These are phyloP conservation scores for Xestia c-nigrum DNA, from an alignment of 2,888 invertebrate species.

Conservation along the genomic window DNA sequence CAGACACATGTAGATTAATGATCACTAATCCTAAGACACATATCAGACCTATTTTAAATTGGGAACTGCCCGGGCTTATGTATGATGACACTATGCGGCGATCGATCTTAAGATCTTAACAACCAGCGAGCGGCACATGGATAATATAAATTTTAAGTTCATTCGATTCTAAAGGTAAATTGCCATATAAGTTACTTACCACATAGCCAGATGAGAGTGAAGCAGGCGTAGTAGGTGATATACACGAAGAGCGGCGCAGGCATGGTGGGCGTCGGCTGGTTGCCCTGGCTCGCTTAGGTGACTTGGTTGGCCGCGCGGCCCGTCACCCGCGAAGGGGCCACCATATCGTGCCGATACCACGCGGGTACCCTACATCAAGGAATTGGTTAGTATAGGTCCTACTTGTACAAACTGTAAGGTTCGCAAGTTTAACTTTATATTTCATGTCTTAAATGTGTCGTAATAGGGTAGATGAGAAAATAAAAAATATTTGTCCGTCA, in stretches of 20 bases:
- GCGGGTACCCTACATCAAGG: conserved; percentile 30
- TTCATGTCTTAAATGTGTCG: background rate
- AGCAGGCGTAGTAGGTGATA: conserved; percentile 65
- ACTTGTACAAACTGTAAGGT: background rate
- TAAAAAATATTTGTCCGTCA: too few relatives aligned
- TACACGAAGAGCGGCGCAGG: conserved; percentile 75
- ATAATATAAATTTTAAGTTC: background rate
- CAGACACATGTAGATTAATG: background rate
- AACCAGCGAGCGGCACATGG: background rate
- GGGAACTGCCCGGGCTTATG: background rate
- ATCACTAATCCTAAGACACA: too few relatives aligned
- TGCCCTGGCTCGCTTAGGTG: conserved; percentile 74
- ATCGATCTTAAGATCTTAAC: background rate
- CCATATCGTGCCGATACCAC: conserved; percentile 71
- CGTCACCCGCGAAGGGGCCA: conserved; percentile 70
- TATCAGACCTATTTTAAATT: background rate
- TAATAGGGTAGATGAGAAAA: background rate
- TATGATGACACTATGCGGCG: too few relatives aligned
- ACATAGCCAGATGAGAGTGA: conserved; percentile 77
- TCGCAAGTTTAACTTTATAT: background rate
- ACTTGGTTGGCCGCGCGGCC: conserved; percentile 76
- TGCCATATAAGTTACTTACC: conserved; percentile 73
- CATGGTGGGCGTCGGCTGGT: conserved; percentile 73
- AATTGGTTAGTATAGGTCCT: background rate
- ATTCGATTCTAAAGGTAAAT: background rate